A percentile compares a stretch with the other conserved stretches of the same genome.
Evolutionary conservation across 2,797 vertebrate genomes (phyloP).

Genomic region (Gallirallus australis): DNA sequence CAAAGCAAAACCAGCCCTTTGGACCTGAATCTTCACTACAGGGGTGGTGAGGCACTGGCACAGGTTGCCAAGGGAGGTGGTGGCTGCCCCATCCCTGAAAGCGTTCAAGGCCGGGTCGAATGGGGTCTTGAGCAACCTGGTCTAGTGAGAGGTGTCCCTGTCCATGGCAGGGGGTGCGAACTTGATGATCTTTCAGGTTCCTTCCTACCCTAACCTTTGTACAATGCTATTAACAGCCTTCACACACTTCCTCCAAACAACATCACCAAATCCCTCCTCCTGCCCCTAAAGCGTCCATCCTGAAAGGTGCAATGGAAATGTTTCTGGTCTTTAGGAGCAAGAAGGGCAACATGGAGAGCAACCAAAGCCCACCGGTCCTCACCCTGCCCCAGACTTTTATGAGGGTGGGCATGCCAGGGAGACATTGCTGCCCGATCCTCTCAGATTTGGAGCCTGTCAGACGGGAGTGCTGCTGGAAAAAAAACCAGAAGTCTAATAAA

Average conservation of each 20-base stretch:
- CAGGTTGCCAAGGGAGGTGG: too few relatives aligned
- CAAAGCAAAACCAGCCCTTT: not conserved
- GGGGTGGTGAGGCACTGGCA: too few relatives aligned
- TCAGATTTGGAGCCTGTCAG: not conserved
- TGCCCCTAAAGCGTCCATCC: not conserved
- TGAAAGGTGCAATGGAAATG: not conserved
- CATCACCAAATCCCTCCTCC: not conserved
- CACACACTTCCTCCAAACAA: not conserved
- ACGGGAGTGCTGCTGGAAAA: not conserved
- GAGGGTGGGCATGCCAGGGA: accelerated
- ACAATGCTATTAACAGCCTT: not conserved
- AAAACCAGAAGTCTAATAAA: not conserved
- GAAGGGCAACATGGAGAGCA: not conserved
- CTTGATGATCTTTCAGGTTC: too few relatives aligned
- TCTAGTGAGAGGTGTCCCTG: too few relatives aligned
- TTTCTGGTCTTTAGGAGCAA: not conserved
- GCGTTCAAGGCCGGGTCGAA: too few relatives aligned
- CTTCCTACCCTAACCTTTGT: too few relatives aligned
- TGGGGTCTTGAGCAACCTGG: too few relatives aligned
- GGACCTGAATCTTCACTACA: too few relatives aligned
- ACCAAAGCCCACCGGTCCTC: not conserved
- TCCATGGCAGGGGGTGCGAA: too few relatives aligned
- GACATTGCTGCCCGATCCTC: not conserved
- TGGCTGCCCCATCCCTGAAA: too few relatives aligned
- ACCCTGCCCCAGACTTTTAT: not conserved